Base-by-base conservation (phyloP, 2,113 vertebrate species). In the Caranx ignobilis region DNA sequence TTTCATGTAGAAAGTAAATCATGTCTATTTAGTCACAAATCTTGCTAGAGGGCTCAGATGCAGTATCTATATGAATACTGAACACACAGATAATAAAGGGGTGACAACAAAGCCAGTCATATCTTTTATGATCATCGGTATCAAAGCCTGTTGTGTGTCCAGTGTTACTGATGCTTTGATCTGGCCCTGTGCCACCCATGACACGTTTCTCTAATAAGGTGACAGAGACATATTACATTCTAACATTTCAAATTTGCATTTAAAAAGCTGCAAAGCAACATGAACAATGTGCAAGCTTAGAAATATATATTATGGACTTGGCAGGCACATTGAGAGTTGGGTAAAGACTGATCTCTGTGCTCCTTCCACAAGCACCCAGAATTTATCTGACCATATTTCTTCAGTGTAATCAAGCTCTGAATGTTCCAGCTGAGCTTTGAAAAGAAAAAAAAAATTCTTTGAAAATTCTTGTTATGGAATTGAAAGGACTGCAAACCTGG, bases 1-100 rank as follows among this genome's bases (percentile, higher is more conserved):
- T 78, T 78, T 63, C 37, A 63, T 70, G 66, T 47, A n/a, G 11
- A 65, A 56, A 66, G 31, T 12, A 66, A 75, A 57, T 57, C 50
- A 35, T 37, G 62, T 70, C 9, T 55, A 21, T 55, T 55, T 26
- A 11, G n/a, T 55, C n/a, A 26, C 52, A 55, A 54, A 26, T 41
- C 47, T 70, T 52, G 52, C 19, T 19, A 1, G 34, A 21, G 35
- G 56, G 75, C 55, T 61, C 75, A 52, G 55, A 52, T 2, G 6
- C 43, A 11, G n/a, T 77, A 47, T n/a, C 52, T 11, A 55, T 55
- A 55, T 55, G 26, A 54, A 48, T n/a, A 54, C n/a, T 54, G 18
- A 52, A 77, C 18, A 66, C 55, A 50, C 19, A 6, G 12, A 39
- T 59, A 76, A 39, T 67, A 13, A 35, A 68, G 15, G 16, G 31